Evolutionary conservation across 2,113 vertebrate species (phyloP).

Genomic region (Anarrhichthys ocellatus): DNA sequence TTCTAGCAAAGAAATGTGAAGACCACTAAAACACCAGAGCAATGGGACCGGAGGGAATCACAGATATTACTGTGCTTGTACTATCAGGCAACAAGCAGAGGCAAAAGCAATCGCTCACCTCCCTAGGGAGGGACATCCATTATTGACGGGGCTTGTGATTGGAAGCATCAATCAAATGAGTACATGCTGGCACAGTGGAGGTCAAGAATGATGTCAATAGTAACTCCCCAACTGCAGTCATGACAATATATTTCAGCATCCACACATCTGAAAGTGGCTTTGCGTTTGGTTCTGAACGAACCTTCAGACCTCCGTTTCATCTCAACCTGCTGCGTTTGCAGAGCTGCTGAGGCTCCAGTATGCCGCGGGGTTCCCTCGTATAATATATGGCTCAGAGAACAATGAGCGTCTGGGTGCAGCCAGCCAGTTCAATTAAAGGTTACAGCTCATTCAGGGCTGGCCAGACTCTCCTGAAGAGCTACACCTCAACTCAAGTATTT

Average conservation of each 20-base stretch:
- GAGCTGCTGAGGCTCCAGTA: neutral
- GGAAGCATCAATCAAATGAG: constrained; percentile 42
- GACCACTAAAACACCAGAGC: neutral
- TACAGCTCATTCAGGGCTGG: constrained; percentile 49
- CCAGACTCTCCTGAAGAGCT: constrained; percentile 38
- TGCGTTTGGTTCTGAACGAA: neutral
- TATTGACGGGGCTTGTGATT: constrained; percentile 43
- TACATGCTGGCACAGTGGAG: constrained; percentile 11
- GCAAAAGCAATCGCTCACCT: constrained; percentile 3
- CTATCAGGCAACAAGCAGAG: neutral
- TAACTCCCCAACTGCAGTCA: neutral
- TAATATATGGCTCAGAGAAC: constrained; percentile 18
- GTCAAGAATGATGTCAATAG: constrained; percentile 19
- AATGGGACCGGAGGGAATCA: neutral
- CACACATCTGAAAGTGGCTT: neutral
- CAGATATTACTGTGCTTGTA: neutral
- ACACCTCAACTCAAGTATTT: neutral
- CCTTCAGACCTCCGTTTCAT: neutral
- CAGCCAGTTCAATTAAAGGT: constrained; percentile 30
- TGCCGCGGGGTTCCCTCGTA: neutral
- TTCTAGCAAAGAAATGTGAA: neutral
- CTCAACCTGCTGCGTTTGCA: constrained; percentile 5
- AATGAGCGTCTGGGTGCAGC: constrained; percentile 40
- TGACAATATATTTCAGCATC: too few species aligned
- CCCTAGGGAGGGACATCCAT: constrained; percentile 26